Percentiles rank a stretch among this genome's conserved stretches.
Conservation (phyloP, 2,113 vertebrate species). For the Miniopterus natalensis region DNA sequence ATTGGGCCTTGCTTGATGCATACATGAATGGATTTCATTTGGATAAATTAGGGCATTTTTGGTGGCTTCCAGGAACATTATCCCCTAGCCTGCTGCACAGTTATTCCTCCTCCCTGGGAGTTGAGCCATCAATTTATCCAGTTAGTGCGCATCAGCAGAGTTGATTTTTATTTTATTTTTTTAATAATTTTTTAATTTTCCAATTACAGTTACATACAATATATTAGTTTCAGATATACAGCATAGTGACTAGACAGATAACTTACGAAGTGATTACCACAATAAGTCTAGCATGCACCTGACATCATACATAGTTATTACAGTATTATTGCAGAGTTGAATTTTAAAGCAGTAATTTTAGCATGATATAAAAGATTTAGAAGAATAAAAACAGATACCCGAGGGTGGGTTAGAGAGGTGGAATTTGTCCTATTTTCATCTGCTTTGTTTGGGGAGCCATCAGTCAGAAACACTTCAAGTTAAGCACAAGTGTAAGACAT, state of each 20-base stretch:
- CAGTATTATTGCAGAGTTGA: not conserved
- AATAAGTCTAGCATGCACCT: not conserved
- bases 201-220: not conserved
- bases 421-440: conserved; percentile 48
- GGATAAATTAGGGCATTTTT: conserved; percentile 46
- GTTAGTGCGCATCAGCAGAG: not conserved
- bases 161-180: not conserved
- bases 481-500: not conserved
- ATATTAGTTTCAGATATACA: not conserved
- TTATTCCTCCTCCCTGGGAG: not conserved
- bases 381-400: conserved; percentile 41
- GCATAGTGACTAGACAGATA: not conserved
- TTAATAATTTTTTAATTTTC: not conserved
- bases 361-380: not conserved
- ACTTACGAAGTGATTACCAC: not conserved
- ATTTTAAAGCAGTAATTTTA: conserved; percentile 49
- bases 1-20: not conserved
- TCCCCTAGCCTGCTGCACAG: not conserved
- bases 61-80: not conserved
- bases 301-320: not conserved
- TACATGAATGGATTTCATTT: conserved; percentile 38
- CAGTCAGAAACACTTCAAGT: not conserved
- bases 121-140: conserved; percentile 25
- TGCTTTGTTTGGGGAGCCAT: not conserved
- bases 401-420: not conserved